These are phyloP conservation scores for Pristionchus arcanus DNA, from an alignment of 2,888 invertebrate genomes.

Conservation along the genomic window DNA sequence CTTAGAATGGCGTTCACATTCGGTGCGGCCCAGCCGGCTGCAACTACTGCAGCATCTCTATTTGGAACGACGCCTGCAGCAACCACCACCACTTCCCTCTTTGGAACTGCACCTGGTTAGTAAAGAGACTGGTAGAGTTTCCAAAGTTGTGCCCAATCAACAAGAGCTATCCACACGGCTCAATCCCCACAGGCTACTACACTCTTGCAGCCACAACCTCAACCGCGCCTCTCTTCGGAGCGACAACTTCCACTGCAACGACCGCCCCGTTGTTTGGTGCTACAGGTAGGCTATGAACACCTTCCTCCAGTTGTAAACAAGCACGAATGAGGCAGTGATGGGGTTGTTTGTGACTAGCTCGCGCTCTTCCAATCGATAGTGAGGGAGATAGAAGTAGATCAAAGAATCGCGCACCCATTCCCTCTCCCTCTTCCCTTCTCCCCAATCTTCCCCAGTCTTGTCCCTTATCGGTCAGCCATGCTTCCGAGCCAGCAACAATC, in stretches of 20 bases:
- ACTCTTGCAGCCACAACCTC: conserved; percentile 54
- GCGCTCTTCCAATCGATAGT: not conserved
- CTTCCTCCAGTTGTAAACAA: not conserved
- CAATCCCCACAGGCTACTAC: not conserved
- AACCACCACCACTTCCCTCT: conserved; percentile 56
- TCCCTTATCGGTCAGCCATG: not conserved
- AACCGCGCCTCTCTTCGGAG: conserved; percentile 60
- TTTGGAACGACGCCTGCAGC: conserved; percentile 57
- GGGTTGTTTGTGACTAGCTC: not conserved
- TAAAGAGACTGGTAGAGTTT: not conserved
- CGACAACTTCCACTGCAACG: not conserved
- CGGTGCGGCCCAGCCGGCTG: conserved; percentile 55
- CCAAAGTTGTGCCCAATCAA: not conserved
- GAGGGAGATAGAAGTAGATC: not conserved
- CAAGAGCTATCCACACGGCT: not conserved
- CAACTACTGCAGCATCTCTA: conserved; percentile 51
- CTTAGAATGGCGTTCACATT: conserved; percentile 54
- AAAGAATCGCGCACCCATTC: not conserved
- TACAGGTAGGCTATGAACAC: not conserved
- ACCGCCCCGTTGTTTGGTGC: conserved; percentile 14
- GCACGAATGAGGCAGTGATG: not conserved
- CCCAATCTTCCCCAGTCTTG: not conserved
- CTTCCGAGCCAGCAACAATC: no score
- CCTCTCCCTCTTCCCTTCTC: no score
- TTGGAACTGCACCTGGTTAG: conserved; percentile 59